phyloP scores from a whole-genome alignment of 2,113 vertebrate genomes.

The Calypte anna region DNA sequence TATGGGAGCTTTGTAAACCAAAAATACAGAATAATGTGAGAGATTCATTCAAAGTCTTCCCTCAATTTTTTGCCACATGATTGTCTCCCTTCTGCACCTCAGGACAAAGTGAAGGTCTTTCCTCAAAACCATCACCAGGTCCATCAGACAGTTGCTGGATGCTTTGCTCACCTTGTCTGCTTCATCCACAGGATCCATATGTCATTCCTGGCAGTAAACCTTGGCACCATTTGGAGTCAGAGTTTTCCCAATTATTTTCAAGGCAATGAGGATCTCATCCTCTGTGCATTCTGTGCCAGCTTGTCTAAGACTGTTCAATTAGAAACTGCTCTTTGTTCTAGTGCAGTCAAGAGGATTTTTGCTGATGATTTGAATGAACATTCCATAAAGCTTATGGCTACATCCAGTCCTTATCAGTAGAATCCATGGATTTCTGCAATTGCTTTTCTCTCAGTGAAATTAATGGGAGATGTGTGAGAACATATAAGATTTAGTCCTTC shows the following conservation, averaged over 20 bases:
- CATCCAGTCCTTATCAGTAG: conserved; percentile 22
- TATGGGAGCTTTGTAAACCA: not conserved
- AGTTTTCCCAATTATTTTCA: conserved; percentile 25
- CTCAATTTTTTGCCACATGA: fast-evolving
- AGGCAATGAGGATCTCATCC: conserved; percentile 37
- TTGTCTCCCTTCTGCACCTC: not conserved
- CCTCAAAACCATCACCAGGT: not conserved
- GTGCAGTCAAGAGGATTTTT: conserved; percentile 42
- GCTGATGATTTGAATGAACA: conserved; percentile 36
- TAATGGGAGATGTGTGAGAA: conserved; percentile 25
- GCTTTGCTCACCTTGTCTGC: not conserved
- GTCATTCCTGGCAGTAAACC: conserved; percentile 35
- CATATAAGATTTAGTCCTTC: conserved; percentile 52
- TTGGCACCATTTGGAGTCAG: not conserved
- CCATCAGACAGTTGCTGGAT: not conserved
- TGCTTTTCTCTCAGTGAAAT: conserved; percentile 39
- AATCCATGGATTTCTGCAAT: conserved; percentile 24
- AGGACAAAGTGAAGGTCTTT: not conserved
- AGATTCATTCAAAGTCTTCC: not conserved
- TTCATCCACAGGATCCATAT: not conserved
- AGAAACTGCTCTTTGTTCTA: conserved; percentile 57
- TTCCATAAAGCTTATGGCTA: conserved; percentile 46
- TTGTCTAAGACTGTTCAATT: conserved; percentile 46
- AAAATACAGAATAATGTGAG: not conserved
- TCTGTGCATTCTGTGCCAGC: conserved; percentile 26